Base-by-base conservation (phyloP, 2,888 invertebrate species). In the Bugulina stolonifera region DNA sequence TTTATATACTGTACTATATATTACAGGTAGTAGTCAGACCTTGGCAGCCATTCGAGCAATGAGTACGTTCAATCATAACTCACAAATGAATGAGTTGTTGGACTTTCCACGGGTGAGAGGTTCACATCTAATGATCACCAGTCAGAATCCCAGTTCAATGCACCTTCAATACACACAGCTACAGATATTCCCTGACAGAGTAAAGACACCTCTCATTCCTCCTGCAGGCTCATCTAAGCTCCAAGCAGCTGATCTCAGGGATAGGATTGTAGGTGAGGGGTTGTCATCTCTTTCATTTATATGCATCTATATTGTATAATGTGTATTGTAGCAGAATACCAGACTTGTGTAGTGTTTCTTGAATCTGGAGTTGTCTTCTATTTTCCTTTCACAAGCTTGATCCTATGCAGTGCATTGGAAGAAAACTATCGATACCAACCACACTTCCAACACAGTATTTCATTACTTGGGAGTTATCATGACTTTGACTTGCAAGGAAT, bases 151-250 rank as follows among this genome's bases (percentile, higher is more conserved):
- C 3, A 80, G 82, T 72, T 82, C 83, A 1, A 81, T 81, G 18
- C 79, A 82, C 72, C 80, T 77, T n/a, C 80, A 82, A 73, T 84
- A 83, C 73, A 81, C 82, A 23, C 82, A 84, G 74, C 77, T 79
- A 55, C 83, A 84, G 76, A 84, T 83, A 1, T 78, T 82, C 73
- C 83, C 83, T 5, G 81, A 79, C 73, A 73, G 83, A 43, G 81
- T 83, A 64, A 81, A 81, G 76, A 83, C 83, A 1, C 84, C 84
- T 0, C 75, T 84, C 10, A 73, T 82, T 23, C 81, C 82, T n/a
- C 83, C 84, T 1, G 73, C 77, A 14, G 80, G 77, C 70, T 80
- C 82, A 1, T 80, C 80, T n/a, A 72, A 75, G 1, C 77, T 81
- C 1, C 80, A 81, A 69, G 77, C 80, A 29, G 78, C 78, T 73